Evolutionary conservation across 2,888 invertebrate species (phyloP).

Genomic region (Mythimna loreyi): DNA sequence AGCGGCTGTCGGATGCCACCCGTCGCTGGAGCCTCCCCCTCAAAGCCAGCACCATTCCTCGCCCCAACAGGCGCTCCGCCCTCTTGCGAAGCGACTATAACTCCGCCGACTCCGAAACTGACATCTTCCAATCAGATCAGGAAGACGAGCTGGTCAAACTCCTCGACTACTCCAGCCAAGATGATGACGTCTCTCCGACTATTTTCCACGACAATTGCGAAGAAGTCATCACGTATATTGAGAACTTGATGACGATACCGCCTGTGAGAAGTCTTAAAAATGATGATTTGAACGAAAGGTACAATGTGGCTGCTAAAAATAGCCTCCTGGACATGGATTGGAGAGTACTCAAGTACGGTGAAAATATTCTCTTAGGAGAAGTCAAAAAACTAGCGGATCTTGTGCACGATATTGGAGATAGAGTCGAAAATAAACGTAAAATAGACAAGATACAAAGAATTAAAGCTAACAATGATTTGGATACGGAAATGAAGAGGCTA

Average conservation of each 20-base stretch:
- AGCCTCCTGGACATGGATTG: conserved; percentile 87
- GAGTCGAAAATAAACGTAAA: conserved; percentile 76
- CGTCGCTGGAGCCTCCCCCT: conserved; percentile 88
- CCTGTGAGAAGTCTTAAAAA: conserved; percentile 72
- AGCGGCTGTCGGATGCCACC: conserved; percentile 84
- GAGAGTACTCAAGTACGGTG: conserved; percentile 87
- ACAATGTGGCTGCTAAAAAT: conserved; percentile 83
- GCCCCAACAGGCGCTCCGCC: conserved; percentile 75
- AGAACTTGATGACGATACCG: conserved; percentile 76
- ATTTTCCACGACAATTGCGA: conserved; percentile 87
- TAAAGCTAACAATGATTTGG: conserved; percentile 81
- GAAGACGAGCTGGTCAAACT: conserved; percentile 94
- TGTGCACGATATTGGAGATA: conserved; percentile 76
- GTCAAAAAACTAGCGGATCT: conserved; percentile 83
- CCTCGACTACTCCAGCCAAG: conserved; percentile 93
- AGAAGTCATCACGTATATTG: conserved; percentile 84
- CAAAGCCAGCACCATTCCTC: conserved; percentile 78
- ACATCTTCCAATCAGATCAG: conserved; percentile 95
- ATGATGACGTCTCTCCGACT: conserved; percentile 89
- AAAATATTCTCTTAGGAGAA: conserved; percentile 87
- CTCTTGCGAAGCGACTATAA: conserved; percentile 77
- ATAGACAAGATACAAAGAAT: conserved; percentile 74
- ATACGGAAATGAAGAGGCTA: conserved; percentile 86
- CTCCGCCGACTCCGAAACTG: conserved; percentile 93
- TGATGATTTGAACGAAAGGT: conserved; percentile 81